Percentiles rank a stretch among this genome's conserved stretches.
These are phyloP conservation scores for Drosophila malerkotliana DNA, from an alignment of 1,140 invertebrate genomes.

Conservation along the genomic window DNA sequence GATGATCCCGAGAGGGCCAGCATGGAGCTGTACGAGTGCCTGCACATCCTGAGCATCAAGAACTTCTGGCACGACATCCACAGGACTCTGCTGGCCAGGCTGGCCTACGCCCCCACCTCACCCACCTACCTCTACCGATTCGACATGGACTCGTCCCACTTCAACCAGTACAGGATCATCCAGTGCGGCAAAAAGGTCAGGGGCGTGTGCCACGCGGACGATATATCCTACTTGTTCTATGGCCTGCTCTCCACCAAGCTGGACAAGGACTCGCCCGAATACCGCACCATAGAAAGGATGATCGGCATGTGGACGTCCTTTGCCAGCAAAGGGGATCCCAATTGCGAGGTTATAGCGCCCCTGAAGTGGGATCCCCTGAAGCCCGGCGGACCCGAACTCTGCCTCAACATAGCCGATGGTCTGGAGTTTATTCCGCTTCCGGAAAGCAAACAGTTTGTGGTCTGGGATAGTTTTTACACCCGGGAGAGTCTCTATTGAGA, in stretches of 20 bases:
- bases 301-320: conserved; percentile 84
- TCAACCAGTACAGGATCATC: conserved; percentile 69
- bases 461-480: conserved; percentile 83
- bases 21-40: conserved; percentile 51
- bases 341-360: conserved; percentile 46
- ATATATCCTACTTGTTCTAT: conserved; percentile 87
- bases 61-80: conserved; percentile 84
- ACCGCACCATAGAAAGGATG: conserved; percentile 75
- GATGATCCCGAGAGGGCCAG: conserved; percentile 37
- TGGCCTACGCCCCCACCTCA: conserved; percentile 58
- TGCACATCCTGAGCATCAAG: conserved; percentile 66
- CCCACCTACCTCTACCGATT: conserved; percentile 84
- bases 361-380: conserved; percentile 66
- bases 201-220: conserved; percentile 86
- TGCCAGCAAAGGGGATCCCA: conserved; percentile 78
- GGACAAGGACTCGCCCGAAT: conserved; percentile 66
- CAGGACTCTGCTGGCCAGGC: conserved; percentile 60
- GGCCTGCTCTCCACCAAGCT: conserved; percentile 81
- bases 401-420: conserved; percentile 81
- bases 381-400: conserved; percentile 59
- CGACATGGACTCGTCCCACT: conserved; percentile 77
- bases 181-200: conserved; percentile 59
- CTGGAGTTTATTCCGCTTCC: conserved; percentile 80
- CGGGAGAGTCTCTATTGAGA: conserved; percentile 51
- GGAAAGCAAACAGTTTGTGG: conserved; percentile 81